These are phyloP conservation scores for Aratinga solstitialis DNA, from an alignment of 2,797 vertebrate genomes.

Conservation along the genomic window DNA sequence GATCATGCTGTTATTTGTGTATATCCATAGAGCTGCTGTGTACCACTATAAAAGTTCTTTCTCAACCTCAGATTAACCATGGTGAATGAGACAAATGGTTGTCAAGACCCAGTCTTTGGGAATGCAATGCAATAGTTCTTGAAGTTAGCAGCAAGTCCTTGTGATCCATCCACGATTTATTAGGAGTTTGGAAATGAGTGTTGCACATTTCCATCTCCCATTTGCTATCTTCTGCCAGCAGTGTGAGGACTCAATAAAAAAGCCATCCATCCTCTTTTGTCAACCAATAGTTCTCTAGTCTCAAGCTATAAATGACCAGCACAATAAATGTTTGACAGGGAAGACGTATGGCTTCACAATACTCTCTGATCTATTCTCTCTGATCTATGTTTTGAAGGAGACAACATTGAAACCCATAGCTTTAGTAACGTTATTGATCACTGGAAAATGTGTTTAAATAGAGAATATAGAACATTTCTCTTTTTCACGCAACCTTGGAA, in stretches of 20 bases:
- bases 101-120: neutral
- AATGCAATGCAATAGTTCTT: slow-evolving; percentile 7
- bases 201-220: neutral
- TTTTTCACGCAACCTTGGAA: neutral
- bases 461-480: slow-evolving; percentile 33
- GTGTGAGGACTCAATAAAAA: slow-evolving; percentile 56
- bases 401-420: slow-evolving; percentile 57
- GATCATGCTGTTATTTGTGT: neutral
- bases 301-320: slow-evolving; percentile 62
- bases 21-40: neutral
- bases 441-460: slow-evolving; percentile 32
- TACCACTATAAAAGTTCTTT: neutral
- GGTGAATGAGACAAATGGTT: slow-evolving; percentile 18
- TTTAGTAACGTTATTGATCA: slow-evolving; percentile 49
- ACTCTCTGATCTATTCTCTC: slow-evolving; percentile 35
- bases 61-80: neutral
- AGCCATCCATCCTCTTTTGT: slow-evolving; percentile 63
- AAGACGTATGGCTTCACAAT: slow-evolving; percentile 54
- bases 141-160: slow-evolving; percentile 22
- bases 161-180: slow-evolving; percentile 14
- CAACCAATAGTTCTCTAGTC: slow-evolving; percentile 55
- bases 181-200: slow-evolving; percentile 32
- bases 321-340: slow-evolving; percentile 65
- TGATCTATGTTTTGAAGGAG: slow-evolving; percentile 61
- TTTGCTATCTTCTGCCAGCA: slow-evolving; percentile 50